Evolutionary conservation across 1,140 invertebrate species (phyloP).

Genomic region (Sycophila sp.): DNA sequence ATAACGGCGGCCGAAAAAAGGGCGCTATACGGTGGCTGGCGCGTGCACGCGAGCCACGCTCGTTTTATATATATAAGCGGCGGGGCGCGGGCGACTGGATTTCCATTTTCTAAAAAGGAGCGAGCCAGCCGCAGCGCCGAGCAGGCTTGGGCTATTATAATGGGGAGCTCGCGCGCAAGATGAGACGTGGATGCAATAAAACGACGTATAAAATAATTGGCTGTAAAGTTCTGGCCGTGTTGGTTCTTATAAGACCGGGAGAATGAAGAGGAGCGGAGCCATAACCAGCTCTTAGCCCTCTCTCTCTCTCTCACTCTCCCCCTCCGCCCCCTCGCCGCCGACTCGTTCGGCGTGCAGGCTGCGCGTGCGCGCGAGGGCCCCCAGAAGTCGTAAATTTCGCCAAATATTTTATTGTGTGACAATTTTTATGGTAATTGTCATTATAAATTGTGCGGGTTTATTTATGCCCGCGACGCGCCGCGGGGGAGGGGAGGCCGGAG

Average conservation of each 20-base stretch:
- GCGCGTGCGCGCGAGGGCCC: slow-evolving; percentile 10
- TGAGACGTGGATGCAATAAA: slow-evolving; percentile 53
- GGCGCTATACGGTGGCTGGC: not conserved
- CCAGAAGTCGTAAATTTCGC: slow-evolving; percentile 61
- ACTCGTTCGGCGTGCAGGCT: not conserved
- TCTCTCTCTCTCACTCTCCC: not conserved
- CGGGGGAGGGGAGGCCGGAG: slow-evolving; percentile 34
- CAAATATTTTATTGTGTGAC: slow-evolving; percentile 67
- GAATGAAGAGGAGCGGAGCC: slow-evolving; percentile 1
- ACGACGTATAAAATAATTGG: slow-evolving; percentile 63
- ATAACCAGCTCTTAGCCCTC: slow-evolving; percentile 17
- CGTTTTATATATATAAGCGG: not conserved
- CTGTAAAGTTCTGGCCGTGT: slow-evolving; percentile 55
- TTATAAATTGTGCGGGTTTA: slow-evolving; percentile 64
- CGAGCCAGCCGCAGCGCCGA: not conserved
- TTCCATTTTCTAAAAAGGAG: slow-evolving; percentile 31
- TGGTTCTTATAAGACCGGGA: slow-evolving; percentile 17
- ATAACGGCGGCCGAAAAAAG: slow-evolving; percentile 13
- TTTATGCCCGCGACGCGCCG: slow-evolving; percentile 52
- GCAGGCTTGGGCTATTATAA: too few species aligned
- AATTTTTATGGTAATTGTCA: slow-evolving; percentile 68
- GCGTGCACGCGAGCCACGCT: not conserved
- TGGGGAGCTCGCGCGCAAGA: slow-evolving; percentile 14
- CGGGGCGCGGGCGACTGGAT: not conserved
- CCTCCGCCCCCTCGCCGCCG: not conserved